Percentiles rank a stretch among this genome's conserved stretches.
Evolutionary conservation across 1,140 invertebrate species (phyloP).

Genomic region (Hestina assimilis): DNA sequence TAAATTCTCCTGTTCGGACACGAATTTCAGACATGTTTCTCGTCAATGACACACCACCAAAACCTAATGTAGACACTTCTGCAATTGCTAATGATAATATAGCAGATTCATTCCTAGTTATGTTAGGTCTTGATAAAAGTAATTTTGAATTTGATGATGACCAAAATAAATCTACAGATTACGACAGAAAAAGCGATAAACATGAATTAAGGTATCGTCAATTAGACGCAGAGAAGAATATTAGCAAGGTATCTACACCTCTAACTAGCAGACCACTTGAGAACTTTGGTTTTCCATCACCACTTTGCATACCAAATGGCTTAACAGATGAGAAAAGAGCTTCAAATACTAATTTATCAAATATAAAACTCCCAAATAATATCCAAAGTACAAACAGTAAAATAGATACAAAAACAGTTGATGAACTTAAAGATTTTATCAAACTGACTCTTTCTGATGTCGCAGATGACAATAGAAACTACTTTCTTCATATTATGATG

Average conservation of each 20-base stretch:
- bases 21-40: conserved; percentile 66
- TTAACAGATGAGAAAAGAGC: conserved; percentile 41
- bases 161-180: conserved; percentile 43
- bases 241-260: conserved; percentile 66
- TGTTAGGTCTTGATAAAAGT: conserved; percentile 64
- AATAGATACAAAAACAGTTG: conserved; percentile 43
- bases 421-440: conserved; percentile 74
- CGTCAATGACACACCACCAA: conserved; percentile 55
- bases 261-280: conserved; percentile 47
- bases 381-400: conserved; percentile 17
- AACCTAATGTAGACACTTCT: conserved; percentile 39
- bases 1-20: conserved; percentile 43
- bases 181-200: conserved; percentile 51
- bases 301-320: conserved; percentile 49
- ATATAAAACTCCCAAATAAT: conserved; percentile 38
- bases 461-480: conserved; percentile 66
- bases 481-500: conserved; percentile 70
- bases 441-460: conserved; percentile 63
- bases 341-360: conserved; percentile 39
- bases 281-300: conserved; percentile 54
- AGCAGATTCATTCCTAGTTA: conserved; percentile 66
- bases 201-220: conserved; percentile 49
- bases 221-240: conserved; percentile 58
- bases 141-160: conserved; percentile 53
- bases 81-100: conserved; percentile 38